Conservation (phyloP, 2,888 invertebrate species). For the Cryptops parisi region DNA sequence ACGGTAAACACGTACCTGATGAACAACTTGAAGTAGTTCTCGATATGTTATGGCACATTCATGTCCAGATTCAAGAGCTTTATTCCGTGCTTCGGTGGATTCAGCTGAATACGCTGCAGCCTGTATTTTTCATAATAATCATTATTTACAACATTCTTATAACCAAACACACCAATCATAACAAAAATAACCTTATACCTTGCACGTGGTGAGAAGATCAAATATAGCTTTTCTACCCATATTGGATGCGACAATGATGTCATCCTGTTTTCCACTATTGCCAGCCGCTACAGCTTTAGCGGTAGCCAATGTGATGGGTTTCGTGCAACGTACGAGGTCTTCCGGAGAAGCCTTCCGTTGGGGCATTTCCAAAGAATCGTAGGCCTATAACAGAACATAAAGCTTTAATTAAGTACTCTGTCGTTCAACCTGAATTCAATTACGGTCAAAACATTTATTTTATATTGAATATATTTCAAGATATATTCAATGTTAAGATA, state of each 20-base stretch:
- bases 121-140: too few species aligned
- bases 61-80: constrained; percentile 65
- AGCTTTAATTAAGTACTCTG: constrained; percentile 3
- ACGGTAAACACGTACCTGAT: constrained; percentile 12
- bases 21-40: constrained; percentile 65
- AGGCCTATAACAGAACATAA: constrained; percentile 38
- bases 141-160: too few species aligned
- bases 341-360: constrained; percentile 57
- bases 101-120: constrained; percentile 55
- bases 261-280: constrained; percentile 78
- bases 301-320: constrained; percentile 85
- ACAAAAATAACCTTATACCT: constrained; percentile 43
- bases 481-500: too few species aligned
- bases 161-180: not conserved
- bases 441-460: constrained; percentile 3
- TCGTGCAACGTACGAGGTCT: constrained; percentile 82
- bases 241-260: constrained; percentile 91
- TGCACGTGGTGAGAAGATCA: constrained; percentile 78
- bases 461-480: too few species aligned
- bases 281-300: constrained; percentile 90
- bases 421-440: too few species aligned
- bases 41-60: constrained; percentile 76
- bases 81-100: constrained; percentile 53
- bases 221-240: constrained; percentile 86
- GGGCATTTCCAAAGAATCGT: constrained; percentile 45